Evolutionary conservation across 2,113 vertebrate genomes (phyloP).

Genomic region (Zingel zingel): DNA sequence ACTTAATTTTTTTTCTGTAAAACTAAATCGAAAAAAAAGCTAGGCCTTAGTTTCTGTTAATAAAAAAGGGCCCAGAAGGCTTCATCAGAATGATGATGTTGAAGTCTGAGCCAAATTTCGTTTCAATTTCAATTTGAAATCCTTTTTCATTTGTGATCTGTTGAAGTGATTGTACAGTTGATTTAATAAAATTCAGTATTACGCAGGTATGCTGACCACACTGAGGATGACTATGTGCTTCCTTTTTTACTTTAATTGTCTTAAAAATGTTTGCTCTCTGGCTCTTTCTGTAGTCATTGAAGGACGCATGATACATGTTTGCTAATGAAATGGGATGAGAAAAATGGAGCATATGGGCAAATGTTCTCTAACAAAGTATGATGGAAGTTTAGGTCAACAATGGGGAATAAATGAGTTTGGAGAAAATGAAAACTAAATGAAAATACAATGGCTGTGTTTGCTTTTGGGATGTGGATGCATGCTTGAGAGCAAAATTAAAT

Average conservation of each 20-base stretch:
- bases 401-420: constrained; percentile 72
- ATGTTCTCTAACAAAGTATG: constrained; percentile 56
- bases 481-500: constrained; percentile 68
- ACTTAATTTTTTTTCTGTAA: not conserved
- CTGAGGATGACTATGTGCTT: not conserved
- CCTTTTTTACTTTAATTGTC: constrained; percentile 15
- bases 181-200: not conserved
- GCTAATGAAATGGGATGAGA: constrained; percentile 64
- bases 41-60: not conserved
- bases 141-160: constrained; percentile 23
- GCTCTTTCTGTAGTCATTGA: constrained; percentile 15
- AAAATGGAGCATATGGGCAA: constrained; percentile 66
- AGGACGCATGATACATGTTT: not conserved
- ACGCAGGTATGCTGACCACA: not conserved
- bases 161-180: not conserved
- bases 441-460: constrained; percentile 74
- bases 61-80: not conserved
- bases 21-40: not conserved
- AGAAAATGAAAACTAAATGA: constrained; percentile 80
- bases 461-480: constrained; percentile 70
- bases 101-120: constrained; percentile 21
- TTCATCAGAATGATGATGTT: constrained; percentile 24
- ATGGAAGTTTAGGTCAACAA: constrained; percentile 67
- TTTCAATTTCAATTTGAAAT: constrained; percentile 36
- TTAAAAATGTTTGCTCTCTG: constrained; percentile 16